Conservation (phyloP, 2,797 vertebrate genomes). For the Acridotheres tristis region DNA sequence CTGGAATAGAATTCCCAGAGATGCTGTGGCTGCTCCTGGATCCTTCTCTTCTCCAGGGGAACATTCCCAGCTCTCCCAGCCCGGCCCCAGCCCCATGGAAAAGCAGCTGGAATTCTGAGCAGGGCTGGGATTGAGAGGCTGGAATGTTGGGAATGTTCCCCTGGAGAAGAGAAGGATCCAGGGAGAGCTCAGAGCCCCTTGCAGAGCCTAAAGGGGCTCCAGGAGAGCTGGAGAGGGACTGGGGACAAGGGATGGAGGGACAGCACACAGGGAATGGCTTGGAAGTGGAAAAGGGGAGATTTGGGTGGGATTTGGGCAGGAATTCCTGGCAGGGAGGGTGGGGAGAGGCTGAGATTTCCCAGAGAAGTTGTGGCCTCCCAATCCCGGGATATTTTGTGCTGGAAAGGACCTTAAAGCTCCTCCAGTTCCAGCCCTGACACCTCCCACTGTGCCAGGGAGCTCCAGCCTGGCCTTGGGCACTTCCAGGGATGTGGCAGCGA, state of each 20-base stretch:
- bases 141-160: fast-evolving
- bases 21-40: too few species aligned
- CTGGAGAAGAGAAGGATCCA: neutral
- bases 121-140: too few species aligned
- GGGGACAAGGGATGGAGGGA: neutral
- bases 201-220: neutral
- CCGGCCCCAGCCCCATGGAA: too few species aligned
- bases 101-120: too few species aligned
- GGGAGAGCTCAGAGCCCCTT: neutral
- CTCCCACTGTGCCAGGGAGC: fast-evolving
- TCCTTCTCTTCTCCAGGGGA: too few species aligned
- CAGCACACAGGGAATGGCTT: neutral
- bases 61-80: too few species aligned
- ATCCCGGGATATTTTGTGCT: neutral
- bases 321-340: neutral
- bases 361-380: neutral
- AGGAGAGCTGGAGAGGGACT: neutral
- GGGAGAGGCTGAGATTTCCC: neutral
- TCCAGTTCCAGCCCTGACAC: fast-evolving
- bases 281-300: neutral
- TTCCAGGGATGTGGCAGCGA: neutral
- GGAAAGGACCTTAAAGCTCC: neutral
- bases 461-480: neutral
- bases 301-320: neutral
- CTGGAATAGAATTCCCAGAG: too few species aligned